phyloP scores from a whole-genome alignment of 2,888 invertebrate genomes.

The Neoaliturus tenellus region DNA sequence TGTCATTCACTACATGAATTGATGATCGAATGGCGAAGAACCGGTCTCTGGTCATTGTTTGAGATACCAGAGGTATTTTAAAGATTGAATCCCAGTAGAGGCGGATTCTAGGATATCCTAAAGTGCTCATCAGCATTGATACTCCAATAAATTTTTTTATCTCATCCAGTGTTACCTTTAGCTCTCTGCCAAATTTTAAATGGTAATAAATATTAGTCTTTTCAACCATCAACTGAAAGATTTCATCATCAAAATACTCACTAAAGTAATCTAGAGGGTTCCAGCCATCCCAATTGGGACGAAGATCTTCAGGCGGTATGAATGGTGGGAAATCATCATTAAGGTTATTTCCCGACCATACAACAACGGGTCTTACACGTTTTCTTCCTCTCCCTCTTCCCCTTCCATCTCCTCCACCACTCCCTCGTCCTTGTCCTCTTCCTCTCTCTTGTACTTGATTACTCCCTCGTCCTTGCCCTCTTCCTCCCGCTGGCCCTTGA shows the following conservation, averaged over 20 bases:
- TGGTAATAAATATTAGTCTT: conserved; percentile 44
- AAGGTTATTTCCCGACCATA: background rate
- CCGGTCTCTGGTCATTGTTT: conserved; percentile 21
- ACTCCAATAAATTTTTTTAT: conserved; percentile 48
- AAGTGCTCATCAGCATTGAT: conserved; percentile 54
- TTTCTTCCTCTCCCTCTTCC: conserved; percentile 65
- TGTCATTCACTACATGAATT: conserved; percentile 18
- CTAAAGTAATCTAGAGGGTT: conserved; percentile 10
- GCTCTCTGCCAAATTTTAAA: conserved; percentile 36
- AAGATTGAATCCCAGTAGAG: conserved; percentile 38
- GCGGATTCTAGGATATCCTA: conserved; percentile 48
- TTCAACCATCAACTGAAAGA: conserved; percentile 33
- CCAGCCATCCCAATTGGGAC: conserved; percentile 41
- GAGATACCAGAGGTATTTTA: conserved; percentile 12
- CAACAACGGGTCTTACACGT: conserved; percentile 19
- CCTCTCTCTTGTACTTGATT: background rate
- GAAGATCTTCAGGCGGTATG: conserved; percentile 23
- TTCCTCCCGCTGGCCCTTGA: no score
- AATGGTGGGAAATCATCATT: conserved; percentile 8
- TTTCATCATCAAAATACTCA: conserved; percentile 16
- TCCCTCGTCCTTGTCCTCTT: background rate
- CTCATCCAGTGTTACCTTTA: conserved; percentile 24
- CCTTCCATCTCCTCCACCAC: conserved; percentile 66
- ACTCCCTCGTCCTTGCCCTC: conserved; percentile 59
- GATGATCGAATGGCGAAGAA: background rate